Base-by-base conservation (phyloP, 37 sponge, comb jelly and placozoan genomes). In the Haliclona indistincta region DNA sequence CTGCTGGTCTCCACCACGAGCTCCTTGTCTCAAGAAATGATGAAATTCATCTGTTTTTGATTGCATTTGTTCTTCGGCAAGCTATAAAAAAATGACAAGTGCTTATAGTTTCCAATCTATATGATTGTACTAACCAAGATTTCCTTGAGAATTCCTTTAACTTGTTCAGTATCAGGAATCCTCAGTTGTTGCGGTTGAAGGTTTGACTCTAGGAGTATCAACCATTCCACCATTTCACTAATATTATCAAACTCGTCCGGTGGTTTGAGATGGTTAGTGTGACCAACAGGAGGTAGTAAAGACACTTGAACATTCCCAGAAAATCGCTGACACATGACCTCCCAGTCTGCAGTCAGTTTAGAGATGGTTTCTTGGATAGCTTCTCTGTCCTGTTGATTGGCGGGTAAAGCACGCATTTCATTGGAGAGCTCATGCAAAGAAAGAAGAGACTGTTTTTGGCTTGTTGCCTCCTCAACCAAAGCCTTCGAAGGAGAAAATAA, bases 151-250 rank as follows among this genome's bases (percentile, higher is more conserved):
- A 11, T 11, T 43, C 68, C 73, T 32, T 54, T 62, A 10, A 81
- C 19, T 2, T 81, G 74, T 2, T 2, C 1, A 32, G 54, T 33
- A 44, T 81, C 82, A 5, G 74, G 74, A 2, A 81, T 67, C 2
- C 33, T 49, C 34, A 81, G 29, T 17, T 23, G 37, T 1, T 44
- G 34, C 6, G 82, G 82, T 34, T 81, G 73, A 17, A 81, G 7
- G 3, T 64, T 63, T 0, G 67, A 81, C 44, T 81, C 82, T 0
- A 81, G 25, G 32, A 73, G 38, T 2, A 73, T 73, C 44, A 81
- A 47, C 82, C 82, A 81, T 28, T 81, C 82, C 58, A 81, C 43
- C 82, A 81, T 81, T 54, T 72, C 66, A 2, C 40, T 1, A 42
- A 35, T 44, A 56, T 73, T 66, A 17, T 73, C 82, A 53, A 81